Evolutionary conservation across 2,888 invertebrate genomes (phyloP), one percentile per base, ranked within the genome.

Genomic region (Barypeithes pellucidus): DNA sequence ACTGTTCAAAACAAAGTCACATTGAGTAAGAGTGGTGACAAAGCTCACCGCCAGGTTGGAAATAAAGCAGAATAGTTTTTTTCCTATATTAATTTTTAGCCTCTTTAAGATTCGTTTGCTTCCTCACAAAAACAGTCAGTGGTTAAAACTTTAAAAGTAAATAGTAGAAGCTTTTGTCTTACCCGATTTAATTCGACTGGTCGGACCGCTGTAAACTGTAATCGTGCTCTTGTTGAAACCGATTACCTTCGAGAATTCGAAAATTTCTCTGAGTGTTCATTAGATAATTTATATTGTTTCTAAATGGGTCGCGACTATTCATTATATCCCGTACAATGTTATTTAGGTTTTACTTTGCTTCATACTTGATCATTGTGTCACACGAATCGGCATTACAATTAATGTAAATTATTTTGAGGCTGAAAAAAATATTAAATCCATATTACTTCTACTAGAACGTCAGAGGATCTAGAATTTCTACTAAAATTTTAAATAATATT

Each of bases 231-330:
- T 29, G 67, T 67, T 72, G 72, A 50, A 72, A 50, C 52, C 59
- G 71, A 71, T 71, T 71, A 71, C 71, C 65, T 72, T 52, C 61
- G 66, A 66, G 29, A 71, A 60, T 72, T 52, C 61, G 66, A 66
- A 41, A 71, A 60, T 72, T 72, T 72, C 72, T 66, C 72, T 61
- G 67, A 52, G 60, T 72, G 79, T 77, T 78, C 79, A 80, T 82
- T 81, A 79, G 78, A 79, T 81, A 80, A 81, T 81, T 80, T 81
- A 82, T 72, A 61, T 79, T 78, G 80, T 78, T 79, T 61, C 62
- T 60, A 80, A 80, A 79, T 80, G 76, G 82, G 82, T 81, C 81
- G 79, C 69, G 67, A 74, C 78, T 78, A 81, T 82, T 81, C 81
- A 82, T 80, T 69, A 69, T 69, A 22, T 54, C 41, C 57, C 12